Evolutionary conservation across 1,140 invertebrate genomes (phyloP).

Genomic region (Coptotermes formosanus): DNA sequence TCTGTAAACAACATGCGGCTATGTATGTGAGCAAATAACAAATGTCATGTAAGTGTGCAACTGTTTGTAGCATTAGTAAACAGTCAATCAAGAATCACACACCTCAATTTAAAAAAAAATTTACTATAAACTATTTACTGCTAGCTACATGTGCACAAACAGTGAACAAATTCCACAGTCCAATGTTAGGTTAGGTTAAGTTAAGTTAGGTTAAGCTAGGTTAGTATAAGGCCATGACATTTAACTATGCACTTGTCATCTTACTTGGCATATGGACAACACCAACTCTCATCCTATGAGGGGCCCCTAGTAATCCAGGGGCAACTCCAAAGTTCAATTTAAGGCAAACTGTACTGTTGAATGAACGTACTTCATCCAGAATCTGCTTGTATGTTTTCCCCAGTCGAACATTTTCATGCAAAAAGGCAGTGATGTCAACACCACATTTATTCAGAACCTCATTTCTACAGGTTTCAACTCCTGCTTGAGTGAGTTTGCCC

Average conservation of each 20-base stretch:
- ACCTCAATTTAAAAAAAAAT: too few relatives aligned
- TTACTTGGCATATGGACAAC: conserved; percentile 38
- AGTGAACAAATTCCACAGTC: too few relatives aligned
- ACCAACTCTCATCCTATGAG: conserved; percentile 45
- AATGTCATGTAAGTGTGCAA: too few relatives aligned
- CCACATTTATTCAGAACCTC: conserved; percentile 69
- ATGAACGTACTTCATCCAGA: conserved; percentile 65
- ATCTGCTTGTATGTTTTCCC: conserved; percentile 66
- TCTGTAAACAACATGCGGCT: too few relatives aligned
- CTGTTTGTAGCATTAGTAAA: too few relatives aligned
- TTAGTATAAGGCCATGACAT: neutral
- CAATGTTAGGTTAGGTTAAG: too few relatives aligned
- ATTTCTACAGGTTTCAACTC: conserved; percentile 61
- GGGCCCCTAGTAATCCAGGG: conserved; percentile 60
- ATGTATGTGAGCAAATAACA: too few relatives aligned
- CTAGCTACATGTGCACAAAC: too few relatives aligned
- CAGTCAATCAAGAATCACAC: too few relatives aligned
- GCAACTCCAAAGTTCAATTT: conserved; percentile 72
- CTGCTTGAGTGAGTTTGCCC: conserved; percentile 56
- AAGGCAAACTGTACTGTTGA: conserved; percentile 70
- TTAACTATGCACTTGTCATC: conserved; percentile 22
- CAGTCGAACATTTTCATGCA: conserved; percentile 63
- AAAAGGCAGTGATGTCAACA: conserved; percentile 66
- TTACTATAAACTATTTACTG: too few relatives aligned
- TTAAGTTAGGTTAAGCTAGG: too few relatives aligned